Percentiles rank a stretch among this genome's conserved stretches.
phyloP scores from a whole-genome alignment of 1,140 invertebrate genomes.

The Drosophila orosa region DNA sequence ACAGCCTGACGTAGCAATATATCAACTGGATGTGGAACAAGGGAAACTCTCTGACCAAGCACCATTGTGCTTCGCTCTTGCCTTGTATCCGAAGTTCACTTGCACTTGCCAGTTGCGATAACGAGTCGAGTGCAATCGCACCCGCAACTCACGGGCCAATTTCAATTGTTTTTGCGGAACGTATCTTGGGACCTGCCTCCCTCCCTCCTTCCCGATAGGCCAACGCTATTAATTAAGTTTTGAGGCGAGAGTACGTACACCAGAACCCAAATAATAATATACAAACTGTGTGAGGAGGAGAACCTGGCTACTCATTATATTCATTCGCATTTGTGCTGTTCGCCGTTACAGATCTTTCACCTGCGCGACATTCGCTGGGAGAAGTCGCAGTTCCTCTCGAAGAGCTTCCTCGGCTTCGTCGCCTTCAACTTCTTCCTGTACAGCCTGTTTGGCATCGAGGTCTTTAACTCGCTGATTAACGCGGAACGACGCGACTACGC shows the following conservation, averaged over 20 bases:
- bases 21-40: slow-evolving; percentile 2
- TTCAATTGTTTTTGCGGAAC: slow-evolving; percentile 41
- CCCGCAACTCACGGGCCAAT: slow-evolving; percentile 9
- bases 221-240: slow-evolving; percentile 38
- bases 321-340: slow-evolving; percentile 26
- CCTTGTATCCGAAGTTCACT: slow-evolving; percentile 14
- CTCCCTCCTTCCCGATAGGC: slow-evolving; percentile 7
- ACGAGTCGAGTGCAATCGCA: slow-evolving; percentile 18
- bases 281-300: slow-evolving; percentile 9
- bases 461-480: slow-evolving; percentile 84
- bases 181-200: slow-evolving; percentile 21
- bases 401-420: slow-evolving; percentile 96
- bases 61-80: background rate
- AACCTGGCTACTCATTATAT: slow-evolving; percentile 6
- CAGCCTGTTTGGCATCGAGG: slow-evolving; percentile 92
- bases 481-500: slow-evolving; percentile 76
- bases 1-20: slow-evolving; percentile 17
- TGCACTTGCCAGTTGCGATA: slow-evolving; percentile 39
- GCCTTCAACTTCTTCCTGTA: slow-evolving; percentile 96
- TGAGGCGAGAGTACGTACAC: slow-evolving; percentile 8
- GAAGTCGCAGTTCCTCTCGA: slow-evolving; percentile 94
- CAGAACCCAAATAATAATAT: slow-evolving; percentile 17
- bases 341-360: slow-evolving; percentile 92
- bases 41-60: background rate
- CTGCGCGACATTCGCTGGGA: slow-evolving; percentile 94